Evolutionary conservation across 2,888 invertebrate species (phyloP).

Genomic region (Papilio demoleus): DNA sequence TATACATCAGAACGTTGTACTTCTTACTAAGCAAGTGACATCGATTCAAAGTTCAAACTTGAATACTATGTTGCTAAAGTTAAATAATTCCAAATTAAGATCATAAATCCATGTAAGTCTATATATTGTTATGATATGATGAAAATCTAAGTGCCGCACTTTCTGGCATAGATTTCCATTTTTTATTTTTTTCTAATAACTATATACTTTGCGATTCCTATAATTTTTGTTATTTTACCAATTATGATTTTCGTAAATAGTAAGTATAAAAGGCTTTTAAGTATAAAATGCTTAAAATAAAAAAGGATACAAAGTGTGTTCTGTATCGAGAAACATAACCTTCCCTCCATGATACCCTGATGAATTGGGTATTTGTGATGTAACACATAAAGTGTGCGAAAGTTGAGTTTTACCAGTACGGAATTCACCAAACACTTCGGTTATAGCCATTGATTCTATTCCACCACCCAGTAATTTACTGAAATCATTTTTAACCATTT

Average conservation of each 20-base stretch:
- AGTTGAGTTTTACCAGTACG: slow-evolving; percentile 92
- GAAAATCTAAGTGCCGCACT: slow-evolving; percentile 42
- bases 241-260: slow-evolving; percentile 27
- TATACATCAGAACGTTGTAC: slow-evolving; percentile 80
- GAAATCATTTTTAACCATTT: slow-evolving; percentile 42
- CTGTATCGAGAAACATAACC: slow-evolving; percentile 92
- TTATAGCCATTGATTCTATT: slow-evolving; percentile 92
- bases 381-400: slow-evolving; percentile 91
- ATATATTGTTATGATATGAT: slow-evolving; percentile 26
- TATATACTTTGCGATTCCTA: slow-evolving; percentile 30
- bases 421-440: slow-evolving; percentile 93
- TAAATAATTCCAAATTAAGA: slow-evolving; percentile 39
- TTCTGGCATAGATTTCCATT: slow-evolving; percentile 20
- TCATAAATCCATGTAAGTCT: too few species aligned
- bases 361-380: slow-evolving; percentile 88
- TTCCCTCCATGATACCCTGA: slow-evolving; percentile 90
- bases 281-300: too few species aligned
- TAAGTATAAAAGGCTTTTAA: slow-evolving; percentile 18
- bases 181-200: slow-evolving; percentile 17
- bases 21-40: slow-evolving; percentile 48
- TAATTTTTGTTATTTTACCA: slow-evolving; percentile 29
- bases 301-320: slow-evolving; percentile 92
- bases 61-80: slow-evolving; percentile 11
- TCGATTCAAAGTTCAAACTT: slow-evolving; percentile 37
- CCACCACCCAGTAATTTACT: slow-evolving; percentile 91